Evolutionary conservation across 2,113 vertebrate species (phyloP), one percentile per base, ranked within the genome.

Genomic region (Sturnira hondurensis): DNA sequence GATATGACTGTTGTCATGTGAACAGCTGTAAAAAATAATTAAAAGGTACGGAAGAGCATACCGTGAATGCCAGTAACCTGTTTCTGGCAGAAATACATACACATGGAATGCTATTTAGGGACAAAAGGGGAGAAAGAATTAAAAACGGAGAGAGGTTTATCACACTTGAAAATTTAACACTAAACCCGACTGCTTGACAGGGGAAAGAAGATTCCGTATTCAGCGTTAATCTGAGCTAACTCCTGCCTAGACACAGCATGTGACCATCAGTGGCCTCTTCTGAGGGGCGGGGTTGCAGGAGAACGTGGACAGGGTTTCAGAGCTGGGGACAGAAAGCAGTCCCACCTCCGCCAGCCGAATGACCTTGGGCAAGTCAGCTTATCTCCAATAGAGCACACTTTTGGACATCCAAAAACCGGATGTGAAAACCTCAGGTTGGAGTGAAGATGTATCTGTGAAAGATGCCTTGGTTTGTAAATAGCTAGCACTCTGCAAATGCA

Each of bases 1-100:
- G 93, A 84, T 81, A 22, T 52, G 73, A 83, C 36, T 89, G 33
- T 47, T 95, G 85, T 58, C 50, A 47, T 45, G 36, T 36, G 50
- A 74, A 73, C 17, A 90, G 82, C 33, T 86, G 41, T 73, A 82
- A 85, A 92, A 92, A 94, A 94, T 73, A 22, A 77, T 24, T 16
- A 54, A 24, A 76, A 94, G 67, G 45, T 47, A 73, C 19, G 33
- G 58, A 84, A 71, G 93, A 84, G 33, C 38, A 0, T 41, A 80
- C 63, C 11, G 33, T 9, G 70, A 76, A 67, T 56, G 83, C 52
- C n/a, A 43, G 67, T 52, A 36, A 86, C 54, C 71, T 88, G 31
- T 91, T 96, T 91, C 33, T 65, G 22, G n/a, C 43, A 95, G 45
- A 76, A 63, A 58, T 24, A 61, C 2, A 61, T 12, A 22, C 12